Conservation (phyloP, 1,140 invertebrate species). For the Scylla paramamosain region DNA sequence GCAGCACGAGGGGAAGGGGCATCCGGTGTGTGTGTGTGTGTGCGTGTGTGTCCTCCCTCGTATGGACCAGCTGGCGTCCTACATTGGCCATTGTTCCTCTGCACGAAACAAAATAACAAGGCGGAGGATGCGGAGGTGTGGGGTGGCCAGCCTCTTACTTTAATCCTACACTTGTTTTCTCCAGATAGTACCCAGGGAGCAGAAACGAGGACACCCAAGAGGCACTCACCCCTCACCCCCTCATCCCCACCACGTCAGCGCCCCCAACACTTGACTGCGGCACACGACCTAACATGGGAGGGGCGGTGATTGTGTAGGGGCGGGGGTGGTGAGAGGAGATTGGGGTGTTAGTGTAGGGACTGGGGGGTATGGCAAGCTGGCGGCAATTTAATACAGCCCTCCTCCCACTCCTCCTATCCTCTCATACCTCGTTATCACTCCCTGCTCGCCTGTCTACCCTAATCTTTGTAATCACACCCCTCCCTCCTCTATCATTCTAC, state of each 20-base stretch:
- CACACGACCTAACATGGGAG: background rate
- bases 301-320: background rate
- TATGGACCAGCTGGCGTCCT: too few species aligned
- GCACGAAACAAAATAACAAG: too few species aligned
- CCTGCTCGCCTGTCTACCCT: too few species aligned
- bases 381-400: background rate
- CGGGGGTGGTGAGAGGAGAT: background rate
- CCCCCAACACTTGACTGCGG: background rate
- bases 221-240: background rate
- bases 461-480: too few species aligned
- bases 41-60: background rate
- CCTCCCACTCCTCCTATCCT: background rate
- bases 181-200: background rate
- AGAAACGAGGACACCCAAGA: background rate
- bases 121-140: background rate
- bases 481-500: too few species aligned
- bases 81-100: too few species aligned
- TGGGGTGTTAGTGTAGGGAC: background rate
- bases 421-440: background rate
- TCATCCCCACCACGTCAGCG: background rate
- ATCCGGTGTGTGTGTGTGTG: background rate
- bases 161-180: background rate
- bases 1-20: too few species aligned
- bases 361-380: background rate
- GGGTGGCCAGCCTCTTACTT: background rate